Evolutionary conservation across 2,797 vertebrate species (phyloP).

Genomic region (Sciurus carolinensis): DNA sequence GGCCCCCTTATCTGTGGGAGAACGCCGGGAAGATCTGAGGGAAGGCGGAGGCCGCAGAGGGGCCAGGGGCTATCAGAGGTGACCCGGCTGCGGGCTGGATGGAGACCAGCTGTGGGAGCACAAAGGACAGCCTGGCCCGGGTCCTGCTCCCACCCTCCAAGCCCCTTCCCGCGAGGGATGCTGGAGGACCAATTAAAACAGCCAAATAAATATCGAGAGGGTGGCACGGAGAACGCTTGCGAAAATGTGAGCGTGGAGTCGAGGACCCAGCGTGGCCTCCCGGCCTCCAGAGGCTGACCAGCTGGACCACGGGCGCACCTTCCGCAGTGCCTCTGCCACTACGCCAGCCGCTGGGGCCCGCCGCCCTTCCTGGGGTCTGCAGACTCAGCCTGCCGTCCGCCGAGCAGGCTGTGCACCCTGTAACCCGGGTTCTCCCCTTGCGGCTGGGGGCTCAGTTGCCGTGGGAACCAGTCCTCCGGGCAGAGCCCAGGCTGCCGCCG

Average conservation of each 20-base stretch:
- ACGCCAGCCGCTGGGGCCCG: too few species aligned
- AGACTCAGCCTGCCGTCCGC: background rate
- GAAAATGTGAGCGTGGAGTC: rapidly evolving
- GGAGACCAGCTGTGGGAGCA: background rate
- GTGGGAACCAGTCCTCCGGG: too few species aligned
- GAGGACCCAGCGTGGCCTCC: rapidly evolving
- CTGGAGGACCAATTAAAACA: background rate
- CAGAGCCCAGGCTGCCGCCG: too few species aligned
- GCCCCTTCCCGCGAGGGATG: background rate
- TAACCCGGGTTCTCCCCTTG: too few species aligned
- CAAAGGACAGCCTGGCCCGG: rapidly evolving
- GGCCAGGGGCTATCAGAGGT: constrained; percentile 10
- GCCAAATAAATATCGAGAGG: background rate
- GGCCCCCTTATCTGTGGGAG: background rate
- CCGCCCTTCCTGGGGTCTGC: too few species aligned
- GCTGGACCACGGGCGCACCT: rapidly evolving
- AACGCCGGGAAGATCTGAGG: background rate
- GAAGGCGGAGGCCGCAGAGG: constrained; percentile 48
- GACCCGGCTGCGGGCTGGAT: background rate
- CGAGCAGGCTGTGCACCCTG: too few species aligned
- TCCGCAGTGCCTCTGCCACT: background rate
- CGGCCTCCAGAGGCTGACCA: rapidly evolving
- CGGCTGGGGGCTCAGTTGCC: background rate
- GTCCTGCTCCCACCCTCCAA: background rate
- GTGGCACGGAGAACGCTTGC: rapidly evolving